Percentiles rank a stretch among this genome's conserved stretches.
Conservation (phyloP, 2,888 invertebrate genomes). For the Campaea margaritaria region DNA sequence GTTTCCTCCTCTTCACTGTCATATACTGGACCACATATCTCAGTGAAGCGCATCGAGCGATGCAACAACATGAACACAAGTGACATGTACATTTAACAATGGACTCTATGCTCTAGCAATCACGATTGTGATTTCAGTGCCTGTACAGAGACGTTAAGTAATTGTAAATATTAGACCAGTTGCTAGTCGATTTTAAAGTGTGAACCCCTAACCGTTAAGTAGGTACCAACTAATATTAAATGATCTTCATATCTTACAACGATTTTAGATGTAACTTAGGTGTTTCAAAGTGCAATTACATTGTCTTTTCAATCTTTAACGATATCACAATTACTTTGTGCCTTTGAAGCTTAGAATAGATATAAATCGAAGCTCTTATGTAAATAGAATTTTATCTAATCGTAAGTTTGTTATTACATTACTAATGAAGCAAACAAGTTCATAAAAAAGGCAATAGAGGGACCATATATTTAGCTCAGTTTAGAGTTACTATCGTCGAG, state of each 20-base stretch:
- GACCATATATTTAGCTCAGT: conserved; percentile 56
- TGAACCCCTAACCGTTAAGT: conserved; percentile 36
- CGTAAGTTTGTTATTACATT: conserved; percentile 9
- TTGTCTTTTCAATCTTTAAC: conserved; percentile 10
- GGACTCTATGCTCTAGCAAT: conserved; percentile 29
- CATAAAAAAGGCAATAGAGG: conserved; percentile 50
- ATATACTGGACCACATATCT: conserved; percentile 87
- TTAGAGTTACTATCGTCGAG: conserved; percentile 23
- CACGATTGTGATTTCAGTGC: conserved; percentile 52
- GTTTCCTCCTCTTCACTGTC: conserved; percentile 84
- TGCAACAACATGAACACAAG: conserved; percentile 45
- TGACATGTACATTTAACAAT: conserved; percentile 45
- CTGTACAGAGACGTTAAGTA: conserved; percentile 49
- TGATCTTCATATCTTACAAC: conserved; percentile 26
- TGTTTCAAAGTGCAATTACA: conserved; percentile 28
- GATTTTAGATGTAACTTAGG: conserved; percentile 17
- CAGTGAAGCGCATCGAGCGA: conserved; percentile 79
- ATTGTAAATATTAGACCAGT: conserved; percentile 73
- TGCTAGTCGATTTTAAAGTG: conserved; percentile 71
- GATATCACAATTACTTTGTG: conserved; percentile 24
- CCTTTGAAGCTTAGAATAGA: conserved; percentile 34
- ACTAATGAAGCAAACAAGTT: conserved; percentile 38
- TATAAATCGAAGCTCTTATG: conserved; percentile 1
- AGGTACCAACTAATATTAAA: conserved; percentile 22
- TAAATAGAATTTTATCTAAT: conserved; percentile 16